Evolutionary conservation across 2,113 vertebrate species (phyloP).

Genomic region (Melospiza georgiana): DNA sequence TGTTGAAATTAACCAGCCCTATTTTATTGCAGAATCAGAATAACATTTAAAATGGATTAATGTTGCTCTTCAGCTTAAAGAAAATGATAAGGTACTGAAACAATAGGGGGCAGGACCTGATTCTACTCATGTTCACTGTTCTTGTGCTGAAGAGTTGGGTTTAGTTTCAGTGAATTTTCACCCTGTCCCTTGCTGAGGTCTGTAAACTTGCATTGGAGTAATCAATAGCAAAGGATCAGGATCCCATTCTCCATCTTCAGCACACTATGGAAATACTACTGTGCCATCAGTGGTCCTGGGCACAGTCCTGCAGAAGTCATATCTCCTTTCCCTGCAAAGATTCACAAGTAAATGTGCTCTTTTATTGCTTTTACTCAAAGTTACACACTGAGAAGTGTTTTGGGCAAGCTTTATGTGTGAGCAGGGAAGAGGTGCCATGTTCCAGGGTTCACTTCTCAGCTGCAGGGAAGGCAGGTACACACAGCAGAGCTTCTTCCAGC

Average conservation of each 20-base stretch:
- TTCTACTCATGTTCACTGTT: background rate
- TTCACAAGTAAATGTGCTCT: background rate
- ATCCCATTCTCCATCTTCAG: background rate
- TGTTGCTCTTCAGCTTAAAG: background rate
- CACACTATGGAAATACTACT: background rate
- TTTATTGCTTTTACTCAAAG: background rate
- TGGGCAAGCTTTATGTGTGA: background rate
- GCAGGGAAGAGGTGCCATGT: background rate
- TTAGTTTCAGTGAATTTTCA: background rate
- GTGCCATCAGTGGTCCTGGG: background rate
- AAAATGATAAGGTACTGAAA: background rate
- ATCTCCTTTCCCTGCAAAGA: background rate
- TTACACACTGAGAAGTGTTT: background rate
- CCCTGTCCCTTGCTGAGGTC: background rate
- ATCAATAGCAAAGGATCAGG: background rate
- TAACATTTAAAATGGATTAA: conserved; percentile 1
- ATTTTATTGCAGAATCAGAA: background rate
- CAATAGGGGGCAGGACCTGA: background rate
- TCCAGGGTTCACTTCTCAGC: background rate
- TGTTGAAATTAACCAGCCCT: background rate
- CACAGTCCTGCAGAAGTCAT: background rate
- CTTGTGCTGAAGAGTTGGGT: background rate
- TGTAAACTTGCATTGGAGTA: background rate
- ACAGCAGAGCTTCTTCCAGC: background rate
- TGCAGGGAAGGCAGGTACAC: accelerated